Percentiles rank a stretch among this genome's conserved stretches.
Evolutionary conservation across 2,113 vertebrate genomes (phyloP).

Genomic region (Xenotilapia flavipinnis): DNA sequence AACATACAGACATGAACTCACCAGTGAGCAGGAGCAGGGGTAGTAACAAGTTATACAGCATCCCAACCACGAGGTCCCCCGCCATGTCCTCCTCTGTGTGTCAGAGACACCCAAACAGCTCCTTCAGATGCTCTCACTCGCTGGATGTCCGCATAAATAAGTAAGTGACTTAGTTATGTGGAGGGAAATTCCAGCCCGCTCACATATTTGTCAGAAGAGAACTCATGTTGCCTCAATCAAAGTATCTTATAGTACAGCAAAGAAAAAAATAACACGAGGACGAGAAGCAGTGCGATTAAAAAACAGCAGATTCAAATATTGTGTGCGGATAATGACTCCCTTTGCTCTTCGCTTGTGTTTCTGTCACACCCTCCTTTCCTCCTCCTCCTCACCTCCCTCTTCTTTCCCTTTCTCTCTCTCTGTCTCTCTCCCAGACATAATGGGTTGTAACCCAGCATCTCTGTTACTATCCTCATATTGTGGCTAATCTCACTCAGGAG

Average conservation of each 20-base stretch:
- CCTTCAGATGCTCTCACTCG: neutral
- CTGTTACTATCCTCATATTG: conserved; percentile 23
- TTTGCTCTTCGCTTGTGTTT: conserved; percentile 14
- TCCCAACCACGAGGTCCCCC: conserved; percentile 43
- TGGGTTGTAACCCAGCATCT: conserved; percentile 43
- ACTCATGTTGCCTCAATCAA: neutral
- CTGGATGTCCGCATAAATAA: neutral
- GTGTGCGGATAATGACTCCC: conserved; percentile 3
- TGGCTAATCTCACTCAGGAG: conserved; percentile 35
- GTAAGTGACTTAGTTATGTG: neutral
- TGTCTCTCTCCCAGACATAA: conserved; percentile 31
- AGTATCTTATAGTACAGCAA: neutral
- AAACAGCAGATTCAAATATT: neutral
- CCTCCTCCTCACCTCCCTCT: conserved; percentile 13
- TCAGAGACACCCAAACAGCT: neutral
- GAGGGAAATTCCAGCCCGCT: conserved; percentile 16
- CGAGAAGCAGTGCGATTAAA: neutral
- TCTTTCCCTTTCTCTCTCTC: neutral
- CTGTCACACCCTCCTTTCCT: conserved; percentile 43
- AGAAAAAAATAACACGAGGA: neutral
- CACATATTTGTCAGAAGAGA: conserved; percentile 24
- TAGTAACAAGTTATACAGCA: conserved; percentile 66
- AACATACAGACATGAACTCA: conserved; percentile 31
- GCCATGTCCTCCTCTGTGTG: conserved; percentile 33
- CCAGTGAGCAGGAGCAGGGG: conserved; percentile 64